These are phyloP conservation scores for Paraplagusia blochii DNA, from an alignment of 2,113 vertebrate genomes.

Conservation along the genomic window DNA sequence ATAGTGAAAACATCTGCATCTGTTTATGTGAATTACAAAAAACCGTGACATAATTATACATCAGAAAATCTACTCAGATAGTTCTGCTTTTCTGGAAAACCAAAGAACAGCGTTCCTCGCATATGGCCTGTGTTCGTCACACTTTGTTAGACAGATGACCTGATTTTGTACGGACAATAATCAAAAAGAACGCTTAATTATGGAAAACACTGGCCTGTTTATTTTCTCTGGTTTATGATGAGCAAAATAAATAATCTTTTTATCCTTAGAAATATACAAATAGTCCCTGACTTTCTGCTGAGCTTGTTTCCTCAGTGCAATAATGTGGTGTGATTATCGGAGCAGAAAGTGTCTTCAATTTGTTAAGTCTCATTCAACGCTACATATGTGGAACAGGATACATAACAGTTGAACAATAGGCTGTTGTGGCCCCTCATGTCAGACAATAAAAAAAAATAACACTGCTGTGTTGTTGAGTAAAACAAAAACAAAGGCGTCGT, in stretches of 20 bases:
- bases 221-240: no score
- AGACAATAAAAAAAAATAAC: not conserved
- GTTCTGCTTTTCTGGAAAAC: no score
- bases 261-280: no score
- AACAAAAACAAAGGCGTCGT: conserved; percentile 32
- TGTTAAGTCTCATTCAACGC: conserved; percentile 36
- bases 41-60: no score
- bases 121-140: no score
- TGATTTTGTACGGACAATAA: conserved; percentile 52
- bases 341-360: conserved; percentile 48
- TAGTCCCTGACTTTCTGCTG: no score
- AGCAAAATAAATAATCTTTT: no score
- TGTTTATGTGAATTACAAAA: no score
- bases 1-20: no score
- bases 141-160: conserved; percentile 54
- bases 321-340: conserved; percentile 62
- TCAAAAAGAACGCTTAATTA: conserved; percentile 27
- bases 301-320: no score
- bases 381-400: conserved; percentile 23
- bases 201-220: not conserved
- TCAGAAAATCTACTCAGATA: no score
- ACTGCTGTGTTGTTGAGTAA: conserved; percentile 10
- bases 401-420: conserved; percentile 15
- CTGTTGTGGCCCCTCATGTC: conserved; percentile 30
- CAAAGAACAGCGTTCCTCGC: no score